These are phyloP conservation scores for Sebastes cheni DNA, from an alignment of 2,797 vertebrate genomes.

Conservation along the genomic window DNA sequence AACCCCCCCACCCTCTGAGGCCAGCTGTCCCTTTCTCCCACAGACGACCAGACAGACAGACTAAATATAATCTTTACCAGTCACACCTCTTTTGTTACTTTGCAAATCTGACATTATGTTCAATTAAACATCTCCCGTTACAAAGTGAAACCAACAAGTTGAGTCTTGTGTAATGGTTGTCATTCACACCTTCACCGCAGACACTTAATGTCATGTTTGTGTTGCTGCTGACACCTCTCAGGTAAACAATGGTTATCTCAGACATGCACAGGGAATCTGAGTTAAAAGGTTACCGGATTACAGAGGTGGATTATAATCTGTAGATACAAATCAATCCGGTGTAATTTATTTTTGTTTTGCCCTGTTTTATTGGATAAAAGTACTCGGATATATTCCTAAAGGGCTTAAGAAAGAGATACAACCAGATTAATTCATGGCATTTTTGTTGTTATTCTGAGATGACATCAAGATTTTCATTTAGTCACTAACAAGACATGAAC, in stretches of 20 bases:
- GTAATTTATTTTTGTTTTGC: neutral
- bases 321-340: too few species aligned
- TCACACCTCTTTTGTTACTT: slow-evolving; percentile 5
- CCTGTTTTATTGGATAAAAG: neutral
- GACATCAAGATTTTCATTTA: neutral
- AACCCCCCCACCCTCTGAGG: slow-evolving; percentile 28
- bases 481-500: neutral
- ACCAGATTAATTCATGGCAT: neutral
- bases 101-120: neutral
- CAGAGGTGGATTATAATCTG: neutral
- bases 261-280: neutral
- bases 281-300: neutral
- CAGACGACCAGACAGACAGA: neutral
- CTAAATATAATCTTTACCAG: neutral
- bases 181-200: neutral
- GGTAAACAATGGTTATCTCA: neutral
- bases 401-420: neutral
- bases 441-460: neutral
- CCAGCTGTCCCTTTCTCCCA: slow-evolving; percentile 62
- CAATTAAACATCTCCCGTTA: neutral
- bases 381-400: too few species aligned
- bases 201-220: neutral
- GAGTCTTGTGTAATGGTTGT: neutral
- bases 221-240: neutral
- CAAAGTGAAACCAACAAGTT: neutral